Evolutionary conservation across 1,140 invertebrate species (phyloP).

Genomic region (Bombus terrestris): DNA sequence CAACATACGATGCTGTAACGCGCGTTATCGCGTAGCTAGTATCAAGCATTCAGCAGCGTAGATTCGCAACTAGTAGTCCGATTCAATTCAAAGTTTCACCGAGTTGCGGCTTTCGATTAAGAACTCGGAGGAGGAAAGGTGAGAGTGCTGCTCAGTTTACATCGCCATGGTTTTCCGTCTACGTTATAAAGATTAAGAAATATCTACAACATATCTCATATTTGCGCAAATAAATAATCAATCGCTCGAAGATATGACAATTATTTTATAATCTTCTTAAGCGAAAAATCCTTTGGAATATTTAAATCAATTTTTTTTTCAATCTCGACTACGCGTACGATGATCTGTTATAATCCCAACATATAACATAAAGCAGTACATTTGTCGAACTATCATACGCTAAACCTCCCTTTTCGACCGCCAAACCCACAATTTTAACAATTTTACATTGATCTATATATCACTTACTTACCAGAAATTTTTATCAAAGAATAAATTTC

Average conservation of each 20-base stretch:
- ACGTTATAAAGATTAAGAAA: background rate
- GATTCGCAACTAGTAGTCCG: conserved; percentile 33
- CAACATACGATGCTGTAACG: background rate
- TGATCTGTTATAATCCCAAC: too few species aligned
- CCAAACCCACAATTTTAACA: too few species aligned
- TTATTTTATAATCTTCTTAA: background rate
- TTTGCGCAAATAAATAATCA: background rate
- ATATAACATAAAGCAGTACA: too few species aligned
- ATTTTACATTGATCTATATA: too few species aligned
- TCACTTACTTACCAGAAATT: too few species aligned
- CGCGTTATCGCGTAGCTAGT: conserved; percentile 13
- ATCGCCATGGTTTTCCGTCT: conserved; percentile 1
- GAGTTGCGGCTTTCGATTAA: conserved; percentile 45
- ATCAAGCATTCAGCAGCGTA: conserved; percentile 24
- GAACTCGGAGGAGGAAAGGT: background rate
- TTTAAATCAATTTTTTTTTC: too few species aligned
- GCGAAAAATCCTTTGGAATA: background rate
- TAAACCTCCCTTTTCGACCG: too few species aligned
- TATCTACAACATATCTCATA: background rate
- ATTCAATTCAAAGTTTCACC: conserved; percentile 51
- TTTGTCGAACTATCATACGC: too few species aligned
- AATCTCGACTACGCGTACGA: background rate
- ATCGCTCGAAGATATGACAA: background rate
- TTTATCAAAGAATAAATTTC: too few species aligned
- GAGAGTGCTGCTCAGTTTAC: background rate